Base-by-base conservation (phyloP, 2,113 vertebrate genomes). In the Catharus bicknelli region DNA sequence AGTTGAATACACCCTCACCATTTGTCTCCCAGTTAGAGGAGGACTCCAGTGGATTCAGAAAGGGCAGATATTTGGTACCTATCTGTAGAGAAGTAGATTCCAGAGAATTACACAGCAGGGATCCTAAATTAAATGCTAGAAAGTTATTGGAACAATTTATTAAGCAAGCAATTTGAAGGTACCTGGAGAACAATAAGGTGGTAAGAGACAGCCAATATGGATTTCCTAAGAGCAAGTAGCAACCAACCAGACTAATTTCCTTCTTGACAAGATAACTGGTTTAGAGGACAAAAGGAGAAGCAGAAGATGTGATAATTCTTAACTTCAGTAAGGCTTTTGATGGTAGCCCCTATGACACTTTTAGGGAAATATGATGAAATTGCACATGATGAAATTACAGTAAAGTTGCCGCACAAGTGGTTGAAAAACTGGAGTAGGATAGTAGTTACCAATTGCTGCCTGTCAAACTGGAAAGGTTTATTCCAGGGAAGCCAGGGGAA, bases 141-240 rank as follows among this genome's bases (percentile, higher is more conserved):
- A 94, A 78, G 34, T 40, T 95, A 84, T 75, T 62, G 50, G 53
- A 92, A 72, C 48, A 89, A 94, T 78, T 92, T 84, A 70, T 92
- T 95, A 82, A 91, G 45, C 45, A 72, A 86, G 93, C 68, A 86
- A 7, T 87, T 78, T 82, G 81, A 79, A 92, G 83, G 40, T 50
- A 72, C 40, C n/a, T 22, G 11, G 40, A 79, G 89, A 88, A 82
- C 63, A 83, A 74, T 55, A 67, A 86, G 43, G 20, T 81, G 62
- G n/a, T 79, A 89, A 87, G 55, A 86, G 69, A 43, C 34, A 75
- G 57, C 21, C 66, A 82, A 42, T 86, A 92, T 16, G 58, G 78
- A 89, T 91, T 90, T 92, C 19, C 50, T 79, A 82, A 74, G 48
- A 84, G 48, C 61, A 84, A 93, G 53, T 67, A 77, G 45, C 0